Conservation (phyloP, 2,113 vertebrate species). For the Mormyrus iriodes region DNA sequence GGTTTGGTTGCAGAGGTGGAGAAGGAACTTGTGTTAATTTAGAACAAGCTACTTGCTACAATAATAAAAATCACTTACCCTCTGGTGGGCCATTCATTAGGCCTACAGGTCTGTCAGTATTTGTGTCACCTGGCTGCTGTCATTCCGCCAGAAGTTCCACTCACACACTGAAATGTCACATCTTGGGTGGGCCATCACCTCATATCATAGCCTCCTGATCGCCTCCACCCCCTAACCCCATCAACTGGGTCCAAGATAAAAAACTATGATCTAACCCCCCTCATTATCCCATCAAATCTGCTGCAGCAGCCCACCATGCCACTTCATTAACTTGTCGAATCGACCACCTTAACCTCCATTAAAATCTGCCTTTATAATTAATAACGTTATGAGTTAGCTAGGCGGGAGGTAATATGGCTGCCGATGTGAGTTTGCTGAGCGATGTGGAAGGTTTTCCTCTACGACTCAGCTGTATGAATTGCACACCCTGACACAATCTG, state of each 20-base stretch:
- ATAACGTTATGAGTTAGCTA: conserved; percentile 70
- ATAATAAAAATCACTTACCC: background rate
- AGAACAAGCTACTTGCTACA: background rate
- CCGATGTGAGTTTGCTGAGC: conserved; percentile 47
- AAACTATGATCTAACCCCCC: conserved; percentile 35
- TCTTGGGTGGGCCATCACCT: conserved; percentile 34
- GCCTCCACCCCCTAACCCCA: background rate
- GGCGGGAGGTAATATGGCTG: conserved; percentile 63
- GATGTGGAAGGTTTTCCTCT: conserved; percentile 57
- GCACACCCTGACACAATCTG: conserved; percentile 55
- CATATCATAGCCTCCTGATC: background rate
- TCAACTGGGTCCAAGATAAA: conserved; percentile 43
- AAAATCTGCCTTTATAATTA: conserved; percentile 63
- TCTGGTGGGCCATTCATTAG: background rate
- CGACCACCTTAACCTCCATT: conserved; percentile 65
- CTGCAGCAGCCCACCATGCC: conserved; percentile 37
- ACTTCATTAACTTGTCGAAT: conserved; percentile 64
- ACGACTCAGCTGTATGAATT: conserved; percentile 59
- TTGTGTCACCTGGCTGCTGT: background rate
- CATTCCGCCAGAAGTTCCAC: background rate
- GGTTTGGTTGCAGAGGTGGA: background rate
- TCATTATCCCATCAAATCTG: conserved; percentile 63
- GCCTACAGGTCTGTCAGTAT: background rate
- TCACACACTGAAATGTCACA: conserved; percentile 18
- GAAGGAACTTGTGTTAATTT: background rate